Evolutionary conservation across 2,888 invertebrate genomes (phyloP), one percentile per base, ranked within the genome.

Genomic region (Eupelmus urozonus): DNA sequence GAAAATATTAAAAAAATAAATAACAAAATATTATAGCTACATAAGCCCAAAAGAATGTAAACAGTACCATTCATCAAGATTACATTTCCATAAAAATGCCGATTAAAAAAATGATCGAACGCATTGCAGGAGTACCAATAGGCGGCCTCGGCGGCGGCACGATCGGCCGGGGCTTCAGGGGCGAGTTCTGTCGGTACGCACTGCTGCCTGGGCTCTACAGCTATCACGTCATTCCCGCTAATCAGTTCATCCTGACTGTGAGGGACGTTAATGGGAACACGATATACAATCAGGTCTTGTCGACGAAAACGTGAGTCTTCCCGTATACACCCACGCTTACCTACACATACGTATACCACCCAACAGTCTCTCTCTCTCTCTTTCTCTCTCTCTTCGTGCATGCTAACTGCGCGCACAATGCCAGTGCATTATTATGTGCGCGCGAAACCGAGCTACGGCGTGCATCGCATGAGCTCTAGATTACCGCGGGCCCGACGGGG

Each of bases 151-250:
- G 96, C 1, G 92, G 93, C 81, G 95, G 95, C 0, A 94, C 95
- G 0, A 98, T 98, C 84, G 98, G 98, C 1, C 92, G 98, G 71
- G 98, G 98, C 3, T 98, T 93, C 90, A 94, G 94, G 85, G 98
- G 98, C 20, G 97, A 97, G 90, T 98, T 98, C 90, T 97, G 97
- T 89, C 93, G 98, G 74, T 98, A 94, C 89, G 96, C 97, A 89
- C 91, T 98, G 87, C 93, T 93, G 80, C 98, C 98, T 0, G 98
- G 98, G 65, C 92, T 96, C 78, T 97, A 97, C 90, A 95, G 96
- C 85, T 96, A 97, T 89, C 92, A 95, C 83, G 94, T 94, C 5
- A 93, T 96, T 16, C 93, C 94, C 80, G 96, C 96, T 70, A 94
- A 97, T 90, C 96, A 98, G 90, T 98, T 98, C 90, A 96, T 98